Base-by-base conservation (phyloP, 2,888 invertebrate species). In the Isotomurus palustris region DNA sequence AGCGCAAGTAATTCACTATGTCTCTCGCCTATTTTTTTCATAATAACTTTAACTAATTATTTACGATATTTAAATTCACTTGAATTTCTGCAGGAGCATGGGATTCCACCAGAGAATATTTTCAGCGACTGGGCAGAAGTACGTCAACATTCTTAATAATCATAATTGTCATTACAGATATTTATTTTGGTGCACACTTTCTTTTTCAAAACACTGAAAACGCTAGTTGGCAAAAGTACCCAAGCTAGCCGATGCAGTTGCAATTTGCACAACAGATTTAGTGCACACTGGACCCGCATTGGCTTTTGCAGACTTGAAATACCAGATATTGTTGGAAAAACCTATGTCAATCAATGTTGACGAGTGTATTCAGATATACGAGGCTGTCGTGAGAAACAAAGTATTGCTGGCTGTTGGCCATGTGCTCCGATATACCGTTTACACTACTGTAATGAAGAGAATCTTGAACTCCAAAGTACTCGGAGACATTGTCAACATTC, bases 241-340 rank as follows among this genome's bases (percentile, higher is more conserved):
- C 27, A 67, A 64, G 43, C 35, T 69, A 8, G 41, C 56, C 29
- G 67, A 68, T 53, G 67, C 67, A 5, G 69, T 69, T 12, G 69
- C 67, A 19, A 69, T 69, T 22, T 69, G 69, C 27, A 69, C 69
- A 2, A 61, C 66, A 14, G 69, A 69, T 44, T 56, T 52, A 38
- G 55, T 57, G 6, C 69, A 69, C 32, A 56, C 59, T 3, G 59
- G 38, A 6, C 69, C 69, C 10, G 64, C 69, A 1, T 4, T n/a
- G 40, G 50, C 50, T 10, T 50, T 50, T 50, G 50, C 50, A 17
- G 40, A 50, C 17, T 4, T 32, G 43, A 43, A 43, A 21, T 78
- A 77, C 58, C 73, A 77, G 60, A 75, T 78, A 41, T 68, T 78
- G 12, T 68, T 78, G 62, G 78, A 78, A 64, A 78, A 78, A 68